phyloP scores from a whole-genome alignment of 2,888 invertebrate genomes.

The Ferdinandea cuprea region DNA sequence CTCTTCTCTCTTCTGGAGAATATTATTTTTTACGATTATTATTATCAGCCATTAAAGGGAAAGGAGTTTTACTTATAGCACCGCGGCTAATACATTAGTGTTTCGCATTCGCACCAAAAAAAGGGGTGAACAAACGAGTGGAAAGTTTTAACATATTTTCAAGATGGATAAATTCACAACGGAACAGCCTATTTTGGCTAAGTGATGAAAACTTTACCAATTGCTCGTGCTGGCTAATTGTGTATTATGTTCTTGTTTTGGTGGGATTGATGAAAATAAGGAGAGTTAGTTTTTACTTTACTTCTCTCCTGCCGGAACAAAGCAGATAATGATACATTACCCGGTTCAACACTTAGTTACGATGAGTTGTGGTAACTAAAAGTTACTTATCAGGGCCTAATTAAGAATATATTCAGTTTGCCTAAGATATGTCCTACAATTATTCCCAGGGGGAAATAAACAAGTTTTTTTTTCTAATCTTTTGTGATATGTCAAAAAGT shows the following conservation, averaged over 20 bases:
- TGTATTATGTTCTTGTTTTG: slow-evolving; percentile 65
- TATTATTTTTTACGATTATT: slow-evolving; percentile 73
- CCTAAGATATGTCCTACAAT: slow-evolving; percentile 7
- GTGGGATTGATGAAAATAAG: slow-evolving; percentile 65
- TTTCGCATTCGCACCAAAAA: slow-evolving; percentile 2
- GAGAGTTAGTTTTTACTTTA: slow-evolving; percentile 47
- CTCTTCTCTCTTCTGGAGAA: slow-evolving; percentile 38
- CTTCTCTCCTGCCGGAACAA: slow-evolving; percentile 39
- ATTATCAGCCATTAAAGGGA: slow-evolving; percentile 61
- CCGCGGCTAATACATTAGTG: slow-evolving; percentile 46
- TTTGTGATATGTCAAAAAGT: no score
- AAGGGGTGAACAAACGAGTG: slow-evolving; percentile 60
- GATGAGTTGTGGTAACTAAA: slow-evolving; percentile 56
- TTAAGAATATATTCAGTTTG: slow-evolving; percentile 35
- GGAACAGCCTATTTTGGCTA: slow-evolving; percentile 61
- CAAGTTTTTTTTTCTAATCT: no score
- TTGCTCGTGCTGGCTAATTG: slow-evolving; percentile 61
- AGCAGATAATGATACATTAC: slow-evolving; percentile 56
- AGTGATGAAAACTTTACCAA: slow-evolving; percentile 72
- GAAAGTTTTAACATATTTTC: slow-evolving; percentile 64
- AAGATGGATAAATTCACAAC: slow-evolving; percentile 58
- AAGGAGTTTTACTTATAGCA: slow-evolving; percentile 34
- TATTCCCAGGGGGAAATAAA: slow-evolving; percentile 36
- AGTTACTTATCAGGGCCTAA: slow-evolving; percentile 62
- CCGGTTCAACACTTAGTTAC: slow-evolving; percentile 39